Evolutionary conservation across 2,113 vertebrate genomes (phyloP).

Genomic region (Pithys albifrons): DNA sequence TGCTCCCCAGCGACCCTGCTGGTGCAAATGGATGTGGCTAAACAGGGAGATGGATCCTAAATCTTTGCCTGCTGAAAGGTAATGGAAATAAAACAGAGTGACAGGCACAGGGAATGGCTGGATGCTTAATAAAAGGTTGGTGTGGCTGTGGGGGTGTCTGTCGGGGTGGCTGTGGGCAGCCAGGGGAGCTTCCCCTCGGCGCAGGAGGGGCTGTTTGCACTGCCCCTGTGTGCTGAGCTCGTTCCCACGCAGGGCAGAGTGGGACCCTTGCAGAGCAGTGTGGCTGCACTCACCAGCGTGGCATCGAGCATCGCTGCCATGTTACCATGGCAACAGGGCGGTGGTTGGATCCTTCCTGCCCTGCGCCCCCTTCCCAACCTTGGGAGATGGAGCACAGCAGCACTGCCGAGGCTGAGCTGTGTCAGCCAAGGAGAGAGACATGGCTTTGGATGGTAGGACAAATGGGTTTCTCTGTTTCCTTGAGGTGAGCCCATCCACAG

Average conservation of each 20-base stretch:
- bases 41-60: conserved; percentile 44
- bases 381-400: neutral
- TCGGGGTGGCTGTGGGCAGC: neutral
- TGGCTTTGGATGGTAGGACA: neutral
- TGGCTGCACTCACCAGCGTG: neutral
- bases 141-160: neutral
- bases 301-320: neutral
- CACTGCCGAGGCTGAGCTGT: neutral
- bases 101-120: neutral
- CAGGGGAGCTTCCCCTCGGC: fast-evolving
- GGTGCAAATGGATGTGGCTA: conserved; percentile 36
- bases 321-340: neutral
- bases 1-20: conserved; percentile 26
- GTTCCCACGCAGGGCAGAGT: neutral
- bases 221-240: neutral
- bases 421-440: neutral
- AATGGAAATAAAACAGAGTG: neutral
- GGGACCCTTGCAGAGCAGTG: neutral
- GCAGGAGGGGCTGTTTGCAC: neutral
- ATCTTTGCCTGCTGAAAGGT: conserved; percentile 38
- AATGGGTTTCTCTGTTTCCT: conserved; percentile 39
- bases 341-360: neutral
- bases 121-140: neutral
- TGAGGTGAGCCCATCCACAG: conserved; percentile 15
- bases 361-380: neutral